Evolutionary conservation across 2,113 vertebrate species (phyloP), one percentile per base, ranked within the genome.

Genomic region (Apteryx mantelli): DNA sequence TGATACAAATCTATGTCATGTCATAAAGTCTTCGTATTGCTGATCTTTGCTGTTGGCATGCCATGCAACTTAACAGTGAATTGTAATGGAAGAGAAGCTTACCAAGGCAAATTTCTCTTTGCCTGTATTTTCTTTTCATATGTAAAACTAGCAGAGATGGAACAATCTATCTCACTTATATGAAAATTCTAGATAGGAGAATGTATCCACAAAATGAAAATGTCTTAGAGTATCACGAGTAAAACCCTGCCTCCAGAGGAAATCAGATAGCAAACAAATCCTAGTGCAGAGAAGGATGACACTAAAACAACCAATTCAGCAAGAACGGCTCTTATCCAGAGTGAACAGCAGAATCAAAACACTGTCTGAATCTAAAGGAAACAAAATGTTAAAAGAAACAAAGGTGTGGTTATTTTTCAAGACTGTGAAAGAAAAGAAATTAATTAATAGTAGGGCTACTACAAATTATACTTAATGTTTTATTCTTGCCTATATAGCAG

Each of bases 191-290:
- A 48, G 20, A 13, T 60, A 48, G 7, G n/a, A 89, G 5, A 10
- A 63, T 40, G 8, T 34, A 70, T 12, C n/a, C 34, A 74, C 12
- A 87, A 91, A 87, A 82, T 13, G 30, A 74, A 93, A 87, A 89
- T 5, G 65, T 84, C 30, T 64, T 55, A 22, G 60, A 82, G 18
- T 60, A 26, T 18, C 66, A 11, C 15, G 9, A 82, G 48, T 26
- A 81, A 81, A 56, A 44, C 8, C 7, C 46, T 64, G 61, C 42
- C 83, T 86, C 66, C 44, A 85, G 77, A 91, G 78, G 53, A 93
- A 93, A 95, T 71, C 4, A 81, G 48, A 91, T 12, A 88, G 48
- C 81, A 96, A 94, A 86, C 46, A 91, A 75, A 82, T 74, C 83
- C 56, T 63, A 40, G 44, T 28, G 34, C 84, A 85, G 52, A 53